Conservation (phyloP, 1,140 invertebrate genomes). For the Anthonomus grandis region DNA sequence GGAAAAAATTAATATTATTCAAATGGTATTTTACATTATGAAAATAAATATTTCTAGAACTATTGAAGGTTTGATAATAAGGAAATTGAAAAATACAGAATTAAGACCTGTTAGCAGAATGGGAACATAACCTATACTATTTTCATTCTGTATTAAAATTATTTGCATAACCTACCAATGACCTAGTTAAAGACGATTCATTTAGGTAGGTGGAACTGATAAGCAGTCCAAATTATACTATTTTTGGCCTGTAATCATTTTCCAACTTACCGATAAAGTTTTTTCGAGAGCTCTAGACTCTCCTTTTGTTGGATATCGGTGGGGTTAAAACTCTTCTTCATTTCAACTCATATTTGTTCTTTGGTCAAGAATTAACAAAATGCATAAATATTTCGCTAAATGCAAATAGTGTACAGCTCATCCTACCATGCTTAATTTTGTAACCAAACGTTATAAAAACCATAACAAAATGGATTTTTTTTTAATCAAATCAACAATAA, state of each 20-base stretch:
- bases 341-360: slow-evolving; percentile 46
- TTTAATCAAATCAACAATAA: no score
- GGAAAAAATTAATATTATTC: slow-evolving; percentile 32
- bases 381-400: slow-evolving; percentile 33
- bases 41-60: neutral
- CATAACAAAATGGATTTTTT: no score
- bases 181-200: no score
- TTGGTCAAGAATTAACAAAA: slow-evolving; percentile 47
- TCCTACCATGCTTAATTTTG: slow-evolving; percentile 45
- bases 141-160: neutral
- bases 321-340: slow-evolving; percentile 46
- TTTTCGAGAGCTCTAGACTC: slow-evolving; percentile 47
- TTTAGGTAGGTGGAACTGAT: neutral
- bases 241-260: slow-evolving; percentile 3
- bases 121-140: neutral
- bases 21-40: neutral
- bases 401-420: slow-evolving; percentile 36
- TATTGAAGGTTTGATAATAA: neutral
- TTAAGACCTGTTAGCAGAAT: neutral
- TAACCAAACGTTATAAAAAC: slow-evolving; percentile 43
- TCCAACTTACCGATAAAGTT: slow-evolving; percentile 47
- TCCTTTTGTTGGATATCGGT: slow-evolving; percentile 46
- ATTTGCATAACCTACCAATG: neutral
- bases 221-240: neutral
- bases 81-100: neutral